Base-by-base conservation (phyloP, 2,888 invertebrate genomes). In the Netelia inedita region DNA sequence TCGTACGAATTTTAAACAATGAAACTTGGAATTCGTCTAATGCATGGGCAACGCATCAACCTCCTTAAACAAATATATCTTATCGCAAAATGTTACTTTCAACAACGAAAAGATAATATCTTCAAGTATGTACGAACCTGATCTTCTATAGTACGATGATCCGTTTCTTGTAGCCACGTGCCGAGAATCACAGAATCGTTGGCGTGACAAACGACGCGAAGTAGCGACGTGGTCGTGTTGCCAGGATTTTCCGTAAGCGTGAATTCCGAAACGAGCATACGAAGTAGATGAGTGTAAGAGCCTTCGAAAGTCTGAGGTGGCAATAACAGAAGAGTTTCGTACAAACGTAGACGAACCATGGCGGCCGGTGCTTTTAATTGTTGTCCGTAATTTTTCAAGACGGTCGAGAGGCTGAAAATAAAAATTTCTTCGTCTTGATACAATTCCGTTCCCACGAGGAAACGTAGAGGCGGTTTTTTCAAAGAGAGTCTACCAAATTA, bases 71-170 rank as follows among this genome's bases (percentile, higher is more conserved):
- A 35, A 5, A 35, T 5, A 35, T 6, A 35, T 35, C 35, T 6
- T 35, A 35, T 35, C 35, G 35, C 5, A 35, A 35, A 35, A 35
- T 35, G 35, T 35, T 35, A 6, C 35, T 35, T 35, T 35, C 6
- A 35, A 35, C 46, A 46, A 14, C 11, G 2, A 14, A 8, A 46
- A 14, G 14, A 46, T 3, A 14, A 46, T 8, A 14, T 11, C 14
- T 3, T 14, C 46, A 14, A 46, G 8, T 43, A 43, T 2, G 14
- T n/a, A 91, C 91, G 89, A 94, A 99, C 99, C 96, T 99, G 99
- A 94, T 99, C 99, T 94, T 99, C 99, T 88, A 99, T 98, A 66
- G 97, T 97, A 85, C 98, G 97, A 94, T 99, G 99, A 94, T 99
- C 99, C 0, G 98, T 98, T 92, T 99, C 98, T 93, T 98, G 98